Percentiles rank a stretch among this genome's conserved stretches.
Conservation (phyloP, 2,113 vertebrate genomes). For the Boulengeromyrus knoepffleri region DNA sequence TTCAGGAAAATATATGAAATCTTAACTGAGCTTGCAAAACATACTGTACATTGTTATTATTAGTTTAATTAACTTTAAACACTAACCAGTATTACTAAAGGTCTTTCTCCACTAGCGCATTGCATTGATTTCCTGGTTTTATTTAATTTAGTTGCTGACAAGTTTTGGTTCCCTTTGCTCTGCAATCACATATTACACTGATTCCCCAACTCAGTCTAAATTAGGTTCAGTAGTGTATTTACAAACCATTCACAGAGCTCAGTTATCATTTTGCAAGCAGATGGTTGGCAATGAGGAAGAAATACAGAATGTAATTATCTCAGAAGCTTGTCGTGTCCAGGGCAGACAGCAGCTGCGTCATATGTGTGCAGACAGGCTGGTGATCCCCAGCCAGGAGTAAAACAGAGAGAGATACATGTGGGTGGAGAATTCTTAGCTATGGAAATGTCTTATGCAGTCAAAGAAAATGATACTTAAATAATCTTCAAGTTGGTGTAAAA, state of each 20-base stretch:
- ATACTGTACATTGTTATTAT: neutral
- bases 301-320: neutral
- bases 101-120: neutral
- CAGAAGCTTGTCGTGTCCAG: neutral
- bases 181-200: neutral
- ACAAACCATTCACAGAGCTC: neutral
- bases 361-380: neutral
- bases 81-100: neutral
- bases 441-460: neutral
- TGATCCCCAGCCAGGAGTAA: neutral
- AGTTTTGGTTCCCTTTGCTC: neutral
- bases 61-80: neutral
- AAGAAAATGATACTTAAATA: neutral
- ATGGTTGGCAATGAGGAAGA: neutral
- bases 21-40: neutral
- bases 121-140: neutral
- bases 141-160: neutral
- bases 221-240: neutral
- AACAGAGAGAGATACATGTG: neutral
- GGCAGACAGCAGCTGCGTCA: neutral
- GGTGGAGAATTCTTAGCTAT: neutral
- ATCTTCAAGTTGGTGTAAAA: neutral
- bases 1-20: neutral
- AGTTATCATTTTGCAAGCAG: neutral
- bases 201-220: neutral